Evolutionary conservation across 2,113 vertebrate genomes (phyloP).

Genomic region (Nasalis larvatus): DNA sequence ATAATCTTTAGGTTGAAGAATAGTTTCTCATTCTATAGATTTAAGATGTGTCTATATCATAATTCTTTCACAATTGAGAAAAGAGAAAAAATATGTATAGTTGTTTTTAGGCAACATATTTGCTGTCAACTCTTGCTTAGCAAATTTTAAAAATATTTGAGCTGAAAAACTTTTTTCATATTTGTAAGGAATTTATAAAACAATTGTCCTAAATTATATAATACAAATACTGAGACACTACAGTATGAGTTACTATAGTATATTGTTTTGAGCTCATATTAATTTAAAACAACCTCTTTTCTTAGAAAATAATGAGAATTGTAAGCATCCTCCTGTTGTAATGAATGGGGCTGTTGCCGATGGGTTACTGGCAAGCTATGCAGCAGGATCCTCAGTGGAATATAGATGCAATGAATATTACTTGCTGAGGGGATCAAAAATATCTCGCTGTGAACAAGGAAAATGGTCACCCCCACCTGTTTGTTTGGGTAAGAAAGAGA

Average conservation of each 20-base stretch:
- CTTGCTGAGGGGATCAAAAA: constrained; percentile 77
- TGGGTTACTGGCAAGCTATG: constrained; percentile 68
- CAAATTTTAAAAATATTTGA: neutral
- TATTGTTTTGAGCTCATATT: neutral
- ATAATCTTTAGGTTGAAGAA: neutral
- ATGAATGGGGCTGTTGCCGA: constrained; percentile 71
- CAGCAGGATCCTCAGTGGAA: constrained; percentile 80
- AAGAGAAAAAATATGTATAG: neutral
- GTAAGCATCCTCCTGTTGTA: constrained; percentile 79
- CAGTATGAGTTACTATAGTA: neutral
- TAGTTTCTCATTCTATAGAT: neutral
- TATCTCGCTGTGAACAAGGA: constrained; percentile 80
- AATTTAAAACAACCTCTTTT: neutral
- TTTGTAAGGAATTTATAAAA: neutral
- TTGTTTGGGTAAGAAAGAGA: constrained; percentile 83
- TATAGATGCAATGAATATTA: constrained; percentile 82
- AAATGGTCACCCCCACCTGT: constrained; percentile 82
- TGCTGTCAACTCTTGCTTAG: neutral
- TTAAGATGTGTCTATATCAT: neutral
- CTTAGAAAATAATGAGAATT: constrained; percentile 76
- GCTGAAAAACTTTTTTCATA: neutral
- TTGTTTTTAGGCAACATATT: neutral
- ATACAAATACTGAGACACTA: neutral
- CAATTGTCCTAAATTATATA: neutral
- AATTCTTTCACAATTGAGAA: neutral